A percentile compares a stretch with the other conserved stretches of the same genome.
Evolutionary conservation across 2,797 vertebrate species (phyloP).

Genomic region (Channallabes apus): DNA sequence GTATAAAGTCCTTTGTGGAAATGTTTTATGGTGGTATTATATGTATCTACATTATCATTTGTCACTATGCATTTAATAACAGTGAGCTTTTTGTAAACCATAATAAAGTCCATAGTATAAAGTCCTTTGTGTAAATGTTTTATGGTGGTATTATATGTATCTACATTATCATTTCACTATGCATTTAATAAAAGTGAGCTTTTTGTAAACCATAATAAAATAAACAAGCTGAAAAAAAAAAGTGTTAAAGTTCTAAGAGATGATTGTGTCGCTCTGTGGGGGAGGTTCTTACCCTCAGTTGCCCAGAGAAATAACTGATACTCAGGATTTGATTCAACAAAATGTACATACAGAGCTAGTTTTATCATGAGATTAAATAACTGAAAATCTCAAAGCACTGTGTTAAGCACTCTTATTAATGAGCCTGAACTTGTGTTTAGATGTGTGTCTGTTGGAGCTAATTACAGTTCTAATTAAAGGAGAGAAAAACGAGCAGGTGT

Average conservation of each 20-base stretch:
- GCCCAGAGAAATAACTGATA: neutral
- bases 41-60: constrained; percentile 50
- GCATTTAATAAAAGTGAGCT: constrained; percentile 62
- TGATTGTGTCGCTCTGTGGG: neutral
- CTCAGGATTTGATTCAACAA: neutral
- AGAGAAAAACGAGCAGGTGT: constrained; percentile 18
- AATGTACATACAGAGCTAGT: too few species aligned
- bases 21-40: constrained; percentile 54
- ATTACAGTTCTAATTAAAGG: constrained; percentile 21
- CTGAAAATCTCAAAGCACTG: neutral
- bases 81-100: constrained; percentile 65
- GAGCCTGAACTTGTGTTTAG: neutral
- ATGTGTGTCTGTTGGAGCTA: neutral
- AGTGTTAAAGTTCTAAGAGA: neutral
- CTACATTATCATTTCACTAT: constrained; percentile 58
- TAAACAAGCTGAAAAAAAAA: constrained; percentile 42
- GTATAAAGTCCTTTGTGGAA: constrained; percentile 57
- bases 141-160: constrained; percentile 33
- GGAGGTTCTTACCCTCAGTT: neutral
- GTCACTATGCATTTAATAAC: constrained; percentile 67
- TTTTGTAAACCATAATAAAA: constrained; percentile 75
- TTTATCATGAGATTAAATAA: neutral
- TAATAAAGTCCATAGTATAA: constrained; percentile 63
- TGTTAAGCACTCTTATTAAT: constrained; percentile 23
- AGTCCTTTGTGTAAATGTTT: constrained; percentile 60